Evolutionary conservation across 2,113 vertebrate genomes (phyloP), one percentile per base, ranked within the genome.

Genomic region (Columba janthina): DNA sequence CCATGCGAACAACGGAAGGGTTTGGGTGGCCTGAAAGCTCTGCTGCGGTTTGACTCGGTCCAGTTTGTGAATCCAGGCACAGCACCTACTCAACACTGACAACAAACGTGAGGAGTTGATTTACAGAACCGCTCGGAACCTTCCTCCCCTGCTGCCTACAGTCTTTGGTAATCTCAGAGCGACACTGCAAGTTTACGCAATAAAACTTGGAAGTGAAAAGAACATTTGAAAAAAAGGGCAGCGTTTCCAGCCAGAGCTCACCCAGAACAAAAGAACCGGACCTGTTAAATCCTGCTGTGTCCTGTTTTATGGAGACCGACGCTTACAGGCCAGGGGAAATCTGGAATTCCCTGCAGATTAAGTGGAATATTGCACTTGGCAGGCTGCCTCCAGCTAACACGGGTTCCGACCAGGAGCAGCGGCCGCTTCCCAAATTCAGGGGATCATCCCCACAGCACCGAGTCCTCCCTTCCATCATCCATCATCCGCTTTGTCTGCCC

Each of bases 321-420:
- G 50, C 75, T 69, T 13, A 48, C 75, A 46, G 75, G 32, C 58
- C 88, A 44, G 46, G 60, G 22, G 89, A 51, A 62, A 67, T 4
- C 25, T 15, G 71, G 20, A 31, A 56, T 58, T 86, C 72, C 91
- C 79, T 25, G 5, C 2, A 25, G 60, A 12, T 31, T 6, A 3
- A 22, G 51, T 12, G 88, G 73, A 86, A 79, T 94, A 93, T 91
- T 97, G 97, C 95, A 96, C 94, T 92, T 48, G 69, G 83, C 75
- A 90, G 78, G 11, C 46, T 40, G 84, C 61, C 62, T 75, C 84
- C 84, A 84, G 65, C 88, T 18, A 20, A 36, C 51, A 24, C 14
- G 5, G 1, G n/a, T 15, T 26, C 65, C 11, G 53, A 6, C 48
- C 71, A 16, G 88, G 74, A 88, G 64, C 54, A 46, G 76, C 58